Evolutionary conservation across 1,140 invertebrate genomes (phyloP), one percentile per base, ranked within the genome.

Genomic region (Ditylenchus dipsaci): DNA sequence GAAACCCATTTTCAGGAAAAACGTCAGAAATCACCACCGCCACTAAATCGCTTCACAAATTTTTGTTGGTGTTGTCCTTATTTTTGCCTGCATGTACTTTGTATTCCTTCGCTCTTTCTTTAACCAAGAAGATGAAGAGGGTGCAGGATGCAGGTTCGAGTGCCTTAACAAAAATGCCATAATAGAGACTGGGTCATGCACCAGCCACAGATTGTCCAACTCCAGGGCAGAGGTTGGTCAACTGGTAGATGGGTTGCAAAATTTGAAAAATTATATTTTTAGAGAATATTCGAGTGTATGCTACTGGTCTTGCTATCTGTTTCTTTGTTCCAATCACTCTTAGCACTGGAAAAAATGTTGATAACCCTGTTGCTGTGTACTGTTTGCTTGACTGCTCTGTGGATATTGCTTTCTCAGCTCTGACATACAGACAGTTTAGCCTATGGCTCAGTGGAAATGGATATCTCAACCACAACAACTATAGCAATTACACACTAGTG

Each of bases 281-380:
- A 78, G 77, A 62, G 72, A 19, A 63, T 81, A 29, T 81, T 83
- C 62, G 80, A 83, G 47, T 73, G 80, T 26, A 61, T 75, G 29
- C 60, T 80, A 11, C 49, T 82, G 23, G 61, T 80, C n/a, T 63
- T 82, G 11, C 60, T 81, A 21, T 76, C 77, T 1, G 70, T 76
- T 30, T 81, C 76, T 59, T 69, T 79, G n/a, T 82, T 81, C 65
- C 72, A 83, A 49, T 82, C 78, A 11, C 56, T 80, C n/a, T 58
- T 80, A 21, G 70, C 79, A 3, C 53, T 79, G 15, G 82, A 82
- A 53, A 80, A 80, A 60, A 67, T 81, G 26, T 42, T 76, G 23
- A 77, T 80, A 45, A 58, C 79, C 17, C 26, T 76, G 19, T n/a
- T 78, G n/a, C 33, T 80, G 15, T 78, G 72, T 33, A 13, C 62